Evolutionary conservation across 2,888 invertebrate genomes (phyloP).

Genomic region (Liodrosophila aerea): DNA sequence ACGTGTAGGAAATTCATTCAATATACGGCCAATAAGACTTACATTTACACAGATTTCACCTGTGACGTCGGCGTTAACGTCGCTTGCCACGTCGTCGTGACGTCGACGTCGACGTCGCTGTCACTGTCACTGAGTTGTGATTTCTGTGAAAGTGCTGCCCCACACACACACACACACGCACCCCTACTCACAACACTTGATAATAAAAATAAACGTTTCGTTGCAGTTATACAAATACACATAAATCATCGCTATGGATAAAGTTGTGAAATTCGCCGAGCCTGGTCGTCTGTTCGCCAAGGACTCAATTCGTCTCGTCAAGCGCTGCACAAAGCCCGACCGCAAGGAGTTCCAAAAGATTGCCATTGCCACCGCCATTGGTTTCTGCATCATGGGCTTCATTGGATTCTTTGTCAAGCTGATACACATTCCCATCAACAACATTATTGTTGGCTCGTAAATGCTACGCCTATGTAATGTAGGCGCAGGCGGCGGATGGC

Average conservation of each 20-base stretch:
- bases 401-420: constrained; percentile 99
- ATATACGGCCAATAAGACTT: not conserved
- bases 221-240: constrained; percentile 32
- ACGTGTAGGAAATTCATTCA: not conserved
- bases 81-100: constrained; percentile 67
- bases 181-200: not conserved
- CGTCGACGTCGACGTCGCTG: constrained; percentile 16
- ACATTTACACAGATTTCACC: constrained; percentile 42
- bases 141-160: constrained; percentile 53
- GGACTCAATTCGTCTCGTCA: constrained; percentile 98
- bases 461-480: no score
- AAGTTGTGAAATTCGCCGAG: constrained; percentile 96
- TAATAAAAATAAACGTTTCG: not conserved
- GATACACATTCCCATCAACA: constrained; percentile 99
- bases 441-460: constrained; percentile 94
- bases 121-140: constrained; percentile 9
- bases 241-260: constrained; percentile 89
- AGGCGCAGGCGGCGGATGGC: not conserved
- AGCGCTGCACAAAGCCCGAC: constrained; percentile 99
- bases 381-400: constrained; percentile 99
- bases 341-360: constrained; percentile 99
- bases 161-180: constrained; percentile 19
- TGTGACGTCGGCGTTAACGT: constrained; percentile 44
- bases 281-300: constrained; percentile 98
- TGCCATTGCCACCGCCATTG: constrained; percentile 99